These are phyloP conservation scores for Mastomys coucha DNA, from an alignment of 2,113 vertebrate genomes.

Conservation along the genomic window DNA sequence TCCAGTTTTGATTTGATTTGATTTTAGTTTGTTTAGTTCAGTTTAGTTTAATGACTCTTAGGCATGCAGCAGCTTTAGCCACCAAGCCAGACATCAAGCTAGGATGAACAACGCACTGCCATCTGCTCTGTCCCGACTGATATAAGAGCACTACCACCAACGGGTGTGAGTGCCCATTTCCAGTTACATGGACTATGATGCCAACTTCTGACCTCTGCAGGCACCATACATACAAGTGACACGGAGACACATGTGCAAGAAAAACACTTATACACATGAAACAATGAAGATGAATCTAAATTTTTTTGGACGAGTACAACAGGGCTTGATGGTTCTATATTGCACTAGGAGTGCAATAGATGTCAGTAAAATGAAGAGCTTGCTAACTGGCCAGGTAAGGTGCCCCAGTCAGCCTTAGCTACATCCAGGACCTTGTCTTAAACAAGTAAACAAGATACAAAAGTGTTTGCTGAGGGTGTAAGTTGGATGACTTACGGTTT, in stretches of 20 bases:
- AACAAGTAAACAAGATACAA: neutral
- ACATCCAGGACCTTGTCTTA: neutral
- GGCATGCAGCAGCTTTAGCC: neutral
- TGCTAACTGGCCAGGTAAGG: neutral
- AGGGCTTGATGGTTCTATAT: too few species aligned
- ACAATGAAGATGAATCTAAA: neutral
- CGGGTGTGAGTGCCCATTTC: neutral
- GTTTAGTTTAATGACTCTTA: neutral
- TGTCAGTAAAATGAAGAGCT: neutral
- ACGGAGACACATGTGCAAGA: neutral
- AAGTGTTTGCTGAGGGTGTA: neutral
- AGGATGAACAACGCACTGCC: neutral
- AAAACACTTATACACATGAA: neutral
- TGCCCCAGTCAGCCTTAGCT: too few species aligned
- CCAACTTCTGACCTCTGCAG: neutral
- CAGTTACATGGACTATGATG: neutral
- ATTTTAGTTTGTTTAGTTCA: neutral
- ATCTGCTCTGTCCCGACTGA: neutral
- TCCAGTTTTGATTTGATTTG: neutral
- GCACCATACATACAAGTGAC: neutral
- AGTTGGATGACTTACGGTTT: neutral
- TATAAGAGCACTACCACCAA: neutral
- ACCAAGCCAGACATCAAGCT: neutral
- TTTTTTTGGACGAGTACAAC: neutral
- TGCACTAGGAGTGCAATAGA: too few species aligned